Evolutionary conservation across 2,797 vertebrate genomes (phyloP).

Genomic region (Valencia hispanica): DNA sequence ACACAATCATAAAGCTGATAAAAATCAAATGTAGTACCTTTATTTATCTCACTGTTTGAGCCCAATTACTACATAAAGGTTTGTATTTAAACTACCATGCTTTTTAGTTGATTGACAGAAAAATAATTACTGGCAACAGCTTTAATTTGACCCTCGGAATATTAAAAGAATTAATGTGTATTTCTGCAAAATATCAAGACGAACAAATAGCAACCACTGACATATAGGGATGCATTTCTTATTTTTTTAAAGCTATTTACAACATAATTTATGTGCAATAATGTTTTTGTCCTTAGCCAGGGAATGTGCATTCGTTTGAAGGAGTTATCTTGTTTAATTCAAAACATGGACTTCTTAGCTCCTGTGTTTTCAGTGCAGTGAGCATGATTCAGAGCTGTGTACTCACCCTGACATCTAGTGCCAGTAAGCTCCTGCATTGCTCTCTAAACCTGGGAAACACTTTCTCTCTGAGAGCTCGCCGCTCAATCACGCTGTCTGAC

Average conservation of each 20-base stretch:
- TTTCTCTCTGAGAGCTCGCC: conserved; percentile 74
- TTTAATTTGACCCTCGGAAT: neutral
- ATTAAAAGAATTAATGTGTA: neutral
- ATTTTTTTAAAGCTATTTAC: neutral
- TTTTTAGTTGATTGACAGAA: neutral
- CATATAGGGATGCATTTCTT: neutral
- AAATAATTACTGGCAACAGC: neutral
- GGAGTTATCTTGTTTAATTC: neutral
- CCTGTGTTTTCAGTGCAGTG: neutral
- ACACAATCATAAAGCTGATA: conserved; percentile 2
- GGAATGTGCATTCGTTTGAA: neutral
- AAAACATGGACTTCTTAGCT: neutral
- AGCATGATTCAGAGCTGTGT: neutral
- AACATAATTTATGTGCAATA: neutral
- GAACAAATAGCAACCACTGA: neutral
- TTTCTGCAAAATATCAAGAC: neutral
- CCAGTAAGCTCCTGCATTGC: conserved; percentile 72
- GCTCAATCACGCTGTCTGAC: conserved; percentile 77
- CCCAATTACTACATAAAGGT: neutral
- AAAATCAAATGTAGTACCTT: neutral
- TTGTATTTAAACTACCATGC: neutral
- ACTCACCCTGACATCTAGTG: conserved; percentile 82
- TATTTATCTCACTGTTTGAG: neutral
- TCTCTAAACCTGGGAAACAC: conserved; percentile 80
- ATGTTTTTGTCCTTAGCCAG: neutral